Percentiles rank a stretch among this genome's conserved stretches.
These are phyloP conservation scores for Ptychadena robeensis DNA, from an alignment of 2,797 vertebrate species.

Conservation along the genomic window DNA sequence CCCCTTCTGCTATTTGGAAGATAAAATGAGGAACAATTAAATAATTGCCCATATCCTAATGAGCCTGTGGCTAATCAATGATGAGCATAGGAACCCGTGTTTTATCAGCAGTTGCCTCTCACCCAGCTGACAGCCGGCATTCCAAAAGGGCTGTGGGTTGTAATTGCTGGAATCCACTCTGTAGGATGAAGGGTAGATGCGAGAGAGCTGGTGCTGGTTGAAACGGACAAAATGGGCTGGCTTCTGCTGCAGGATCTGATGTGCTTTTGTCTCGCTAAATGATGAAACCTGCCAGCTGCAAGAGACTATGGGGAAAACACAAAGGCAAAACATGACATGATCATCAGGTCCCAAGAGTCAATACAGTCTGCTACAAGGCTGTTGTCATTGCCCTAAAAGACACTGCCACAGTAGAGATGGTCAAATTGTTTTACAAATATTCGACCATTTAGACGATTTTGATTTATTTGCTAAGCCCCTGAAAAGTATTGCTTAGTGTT, in stretches of 20 bases:
- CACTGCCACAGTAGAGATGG: neutral
- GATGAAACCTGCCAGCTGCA: conserved; percentile 96
- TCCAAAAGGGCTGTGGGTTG: conserved; percentile 98
- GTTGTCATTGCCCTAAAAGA: neutral
- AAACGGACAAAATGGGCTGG: conserved; percentile 84
- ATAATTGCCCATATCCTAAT: neutral
- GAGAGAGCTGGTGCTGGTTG: conserved; percentile 93
- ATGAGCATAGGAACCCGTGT: neutral
- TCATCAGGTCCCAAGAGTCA: neutral
- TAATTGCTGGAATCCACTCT: conserved; percentile 97
- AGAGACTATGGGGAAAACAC: conserved; percentile 66
- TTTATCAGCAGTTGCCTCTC: conserved; percentile 57
- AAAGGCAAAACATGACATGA: neutral
- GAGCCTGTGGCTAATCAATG: neutral
- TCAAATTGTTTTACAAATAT: no score
- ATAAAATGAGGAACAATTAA: no score
- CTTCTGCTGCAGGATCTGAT: conserved; percentile 95
- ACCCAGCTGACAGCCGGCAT: conserved; percentile 93
- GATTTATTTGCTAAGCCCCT: no score
- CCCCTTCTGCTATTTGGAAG: no score
- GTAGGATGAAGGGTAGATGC: conserved; percentile 95
- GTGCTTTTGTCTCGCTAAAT: conserved; percentile 94
- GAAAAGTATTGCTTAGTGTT: no score
- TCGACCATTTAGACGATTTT: no score
- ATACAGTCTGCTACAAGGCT: neutral